Evolutionary conservation across 2,888 invertebrate species (phyloP), one percentile per base, ranked within the genome.

Genomic region (Sarcophaga carnaria): DNA sequence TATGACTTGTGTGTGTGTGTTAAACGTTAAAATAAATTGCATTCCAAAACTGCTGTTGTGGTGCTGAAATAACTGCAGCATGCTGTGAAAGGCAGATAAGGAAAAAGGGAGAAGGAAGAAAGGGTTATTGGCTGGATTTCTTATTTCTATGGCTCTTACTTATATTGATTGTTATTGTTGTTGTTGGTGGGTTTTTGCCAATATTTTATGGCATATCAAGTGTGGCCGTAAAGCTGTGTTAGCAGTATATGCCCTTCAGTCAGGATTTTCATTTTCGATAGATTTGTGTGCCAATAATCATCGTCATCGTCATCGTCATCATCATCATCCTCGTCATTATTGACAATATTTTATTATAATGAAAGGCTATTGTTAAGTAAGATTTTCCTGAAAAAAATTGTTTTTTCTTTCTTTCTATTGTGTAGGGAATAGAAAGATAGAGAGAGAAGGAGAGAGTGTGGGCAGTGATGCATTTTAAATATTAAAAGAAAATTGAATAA

Each of bases 201-300:
- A 54, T 54, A 54, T 54, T 54, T 54, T 14, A 17, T 54, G 54
- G 17, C 4, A 54, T 54, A 54, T 54, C 54, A 54, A 54, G 54
- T 54, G 17, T 54, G 5, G 4, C 54, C 54, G 5, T 54, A 17
- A 12, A 54, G 54, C 54, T 14, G 54, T 17, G 12, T 54, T 54
- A 54, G 59, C 37, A 37, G 37, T 66, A 78, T 25, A 64, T 83
- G 86, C 60, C 80, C 86, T 81, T 87, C 83, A 74, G 60, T 54
- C 47, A 67, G 81, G 78, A 81, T 83, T 81, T 78, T 54, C 17
- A 12, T 54, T 71, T 81, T 78, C 37, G 60, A 71, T 59, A 62
- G 78, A 83, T 75, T 83, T 87, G 64, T 74, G 27, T 81, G 74
- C 69, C 76, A 83, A 79, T 78, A 80, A 77, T 80, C 63, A 83